Evolutionary conservation across 2,113 vertebrate genomes (phyloP).

Genomic region (Coptodon rendalli): DNA sequence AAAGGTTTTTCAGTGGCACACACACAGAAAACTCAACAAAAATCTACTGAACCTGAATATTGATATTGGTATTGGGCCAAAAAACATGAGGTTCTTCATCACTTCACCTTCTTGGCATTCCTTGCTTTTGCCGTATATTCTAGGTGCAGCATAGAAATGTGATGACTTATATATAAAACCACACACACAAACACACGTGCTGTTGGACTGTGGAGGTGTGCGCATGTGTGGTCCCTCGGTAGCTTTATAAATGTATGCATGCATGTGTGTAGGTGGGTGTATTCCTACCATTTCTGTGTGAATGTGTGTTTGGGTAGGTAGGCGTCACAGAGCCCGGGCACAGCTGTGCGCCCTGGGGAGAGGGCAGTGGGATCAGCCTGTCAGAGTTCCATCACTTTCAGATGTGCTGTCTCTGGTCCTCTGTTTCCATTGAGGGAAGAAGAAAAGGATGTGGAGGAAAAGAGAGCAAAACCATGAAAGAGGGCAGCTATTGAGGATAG

Average conservation of each 20-base stretch:
- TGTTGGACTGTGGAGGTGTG: constrained; percentile 36
- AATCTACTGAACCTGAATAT: background rate
- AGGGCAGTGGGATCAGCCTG: constrained; percentile 57
- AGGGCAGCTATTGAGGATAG: background rate
- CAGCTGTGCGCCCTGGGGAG: constrained; percentile 60
- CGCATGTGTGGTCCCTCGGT: constrained; percentile 23
- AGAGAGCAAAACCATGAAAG: background rate
- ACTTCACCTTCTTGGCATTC: background rate
- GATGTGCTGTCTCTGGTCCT: constrained; percentile 33
- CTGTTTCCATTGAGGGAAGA: background rate
- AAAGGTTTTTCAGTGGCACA: background rate
- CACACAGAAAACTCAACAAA: background rate
- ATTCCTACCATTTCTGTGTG: constrained; percentile 26
- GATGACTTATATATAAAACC: constrained; percentile 31
- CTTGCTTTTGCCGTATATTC: background rate
- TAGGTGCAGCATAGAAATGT: background rate
- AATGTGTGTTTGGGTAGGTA: constrained; percentile 38
- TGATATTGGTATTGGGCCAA: background rate
- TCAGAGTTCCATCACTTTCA: constrained; percentile 45
- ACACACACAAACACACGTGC: background rate
- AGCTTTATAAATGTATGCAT: constrained; percentile 43
- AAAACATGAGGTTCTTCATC: background rate
- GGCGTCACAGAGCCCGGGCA: constrained; percentile 33
- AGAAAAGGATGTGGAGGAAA: constrained; percentile 8
- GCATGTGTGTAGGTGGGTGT: constrained; percentile 41